Evolutionary conservation across 2,797 vertebrate genomes (phyloP).

Genomic region (Discoglossus pictus): DNA sequence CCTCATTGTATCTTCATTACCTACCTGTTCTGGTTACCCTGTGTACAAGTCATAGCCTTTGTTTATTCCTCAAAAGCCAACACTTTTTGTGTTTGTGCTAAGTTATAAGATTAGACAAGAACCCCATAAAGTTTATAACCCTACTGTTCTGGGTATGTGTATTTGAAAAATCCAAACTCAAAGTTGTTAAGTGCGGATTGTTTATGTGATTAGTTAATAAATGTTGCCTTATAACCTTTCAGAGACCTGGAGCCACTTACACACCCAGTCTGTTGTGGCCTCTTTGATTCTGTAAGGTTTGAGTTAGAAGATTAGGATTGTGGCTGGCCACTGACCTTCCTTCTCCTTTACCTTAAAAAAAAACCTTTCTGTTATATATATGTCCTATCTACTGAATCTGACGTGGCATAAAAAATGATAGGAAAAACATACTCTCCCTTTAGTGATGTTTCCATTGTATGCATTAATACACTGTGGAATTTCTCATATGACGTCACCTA

Average conservation of each 20-base stretch:
- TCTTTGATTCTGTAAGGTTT: too few species aligned
- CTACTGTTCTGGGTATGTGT: conserved; percentile 74
- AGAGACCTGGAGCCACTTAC: too few species aligned
- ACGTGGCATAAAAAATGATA: conserved; percentile 70
- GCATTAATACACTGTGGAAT: conserved; percentile 54
- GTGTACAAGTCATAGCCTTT: conserved; percentile 59
- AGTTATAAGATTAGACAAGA: conserved; percentile 4
- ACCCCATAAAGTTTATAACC: conserved; percentile 52
- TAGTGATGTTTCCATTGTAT: conserved; percentile 58
- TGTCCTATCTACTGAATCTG: conserved; percentile 62
- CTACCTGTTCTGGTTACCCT: conserved; percentile 53
- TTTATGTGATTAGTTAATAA: conserved; percentile 74
- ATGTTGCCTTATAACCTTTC: conserved; percentile 74
- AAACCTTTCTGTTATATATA: conserved; percentile 62
- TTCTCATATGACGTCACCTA: too few species aligned
- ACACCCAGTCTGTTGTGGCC: too few species aligned
- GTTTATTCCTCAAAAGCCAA: conserved; percentile 53
- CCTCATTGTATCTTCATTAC: conserved; percentile 57
- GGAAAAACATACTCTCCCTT: conserved; percentile 63
- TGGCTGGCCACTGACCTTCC: conserved; percentile 81
- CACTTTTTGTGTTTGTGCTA: neutral
- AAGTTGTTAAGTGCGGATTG: conserved; percentile 75
- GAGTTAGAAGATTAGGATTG: conserved; percentile 70
- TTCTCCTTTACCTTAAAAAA: conserved; percentile 52
- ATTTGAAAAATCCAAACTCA: conserved; percentile 58